Base-by-base conservation (phyloP, 53 echinoderm and acorn worm species). In the Stichopus horrens region DNA sequence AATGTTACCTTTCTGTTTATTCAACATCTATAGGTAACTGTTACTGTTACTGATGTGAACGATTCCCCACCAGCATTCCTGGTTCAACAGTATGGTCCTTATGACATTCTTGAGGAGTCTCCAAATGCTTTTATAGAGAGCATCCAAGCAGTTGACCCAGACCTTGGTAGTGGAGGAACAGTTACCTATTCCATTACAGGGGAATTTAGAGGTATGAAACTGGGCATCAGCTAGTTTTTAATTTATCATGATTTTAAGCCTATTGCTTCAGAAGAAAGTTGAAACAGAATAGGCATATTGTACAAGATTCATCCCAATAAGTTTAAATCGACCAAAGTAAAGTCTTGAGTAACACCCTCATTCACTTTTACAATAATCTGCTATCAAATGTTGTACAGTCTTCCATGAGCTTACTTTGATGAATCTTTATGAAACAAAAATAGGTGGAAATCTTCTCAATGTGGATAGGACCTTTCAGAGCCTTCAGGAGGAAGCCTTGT, bases 11-110 rank as follows among this genome's bases (percentile, higher is more conserved):
- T 10, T 77, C 54, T 23, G 6, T 14, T n/a, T 52, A 75, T 54
- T 6, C 19, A 10, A 6, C 52, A 9, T 23, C 19, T 65, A 37
- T 77, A 98, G 98, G 92, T 98, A 20, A 96, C 93, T 8, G 75
- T 99, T 7, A 79, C 54, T 9, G 96, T 99, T 5, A 83, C 89
- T 55, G 99, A 99, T 86, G 88, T 93, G 86, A 99, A 96, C 74
- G 99, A 99, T 66, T 86, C 86, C 4, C 90, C 94, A 21, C 99
- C 99, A 11, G 37, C 55, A 53, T 99, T 99, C 67, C 77, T 58
- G 9, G 58, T 57, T 20, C 54, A 81, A 19, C 92, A 90, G 89
- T 94, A 92, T 57, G 96, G 96, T 67, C 95, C 95, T 0, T 93
- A 96, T 88, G 37, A 11, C 11, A 89, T 99, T 77, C 87, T 75